Evolutionary conservation across 2,888 invertebrate species (phyloP), one percentile per base, ranked within the genome.

Genomic region (Philereme transversata): DNA sequence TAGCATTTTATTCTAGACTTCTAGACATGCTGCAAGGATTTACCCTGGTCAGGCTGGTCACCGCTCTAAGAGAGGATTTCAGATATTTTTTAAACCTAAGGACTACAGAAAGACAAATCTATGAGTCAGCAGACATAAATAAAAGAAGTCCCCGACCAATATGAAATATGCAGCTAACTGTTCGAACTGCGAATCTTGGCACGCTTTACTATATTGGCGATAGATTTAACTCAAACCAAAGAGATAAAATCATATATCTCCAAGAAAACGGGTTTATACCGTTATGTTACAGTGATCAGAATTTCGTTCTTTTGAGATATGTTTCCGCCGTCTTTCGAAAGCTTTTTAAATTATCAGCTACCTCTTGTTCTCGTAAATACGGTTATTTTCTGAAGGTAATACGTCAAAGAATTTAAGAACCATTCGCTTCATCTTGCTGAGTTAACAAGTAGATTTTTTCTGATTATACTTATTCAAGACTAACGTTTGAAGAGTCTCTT

Each of bases 61-160:
- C 22, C 22, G 22, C 22, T 22, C 38, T 38, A 8, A 38, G 38
- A 7, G 8, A 8, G 38, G 6, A 38, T 38, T 38, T 38, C 38
- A 6, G 3, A 6, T 38, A 9, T 2, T 41, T 43, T 43, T 43
- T 43, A 9, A 43, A n/a, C 8, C 43, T n/a, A 43, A 43, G 51
- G 45, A 22, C 43, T 40, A 34, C 6, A 52, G 34, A 49, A 56
- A 45, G 44, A 71, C 75, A 79, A 72, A 74, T 72, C 78, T 75
- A 81, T 79, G 79, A 82, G 81, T 84, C 82, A 70, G 74, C 78
- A 86, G 86, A 87, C 86, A 86, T 70, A 87, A 86, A 88, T 86
- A 87, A 84, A 87, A 79, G 79, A 77, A 64, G 62, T 72, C 68
- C 64, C 70, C 74, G 71, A 70, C 78, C 75, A 75, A 75, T 78